phyloP scores from a whole-genome alignment of 1,140 invertebrate genomes.

The Pachypeltis micranthus region DNA sequence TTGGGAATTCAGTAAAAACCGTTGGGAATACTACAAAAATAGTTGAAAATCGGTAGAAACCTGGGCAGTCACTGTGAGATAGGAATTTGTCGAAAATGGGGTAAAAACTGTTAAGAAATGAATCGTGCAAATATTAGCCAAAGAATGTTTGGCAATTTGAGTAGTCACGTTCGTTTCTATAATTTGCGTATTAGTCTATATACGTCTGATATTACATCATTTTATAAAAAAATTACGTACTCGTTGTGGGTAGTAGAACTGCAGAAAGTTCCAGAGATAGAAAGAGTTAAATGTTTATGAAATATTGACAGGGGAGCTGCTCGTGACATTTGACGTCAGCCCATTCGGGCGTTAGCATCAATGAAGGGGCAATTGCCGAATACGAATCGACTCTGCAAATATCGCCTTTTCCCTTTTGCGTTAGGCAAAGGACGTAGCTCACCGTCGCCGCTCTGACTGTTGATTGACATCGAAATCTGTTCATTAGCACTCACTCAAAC shows the following conservation, averaged over 20 bases:
- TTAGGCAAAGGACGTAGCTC: too few relatives aligned
- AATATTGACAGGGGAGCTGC: not conserved
- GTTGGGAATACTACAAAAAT: not conserved
- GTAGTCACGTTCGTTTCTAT: not conserved
- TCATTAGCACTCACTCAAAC: not conserved
- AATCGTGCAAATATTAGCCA: not conserved
- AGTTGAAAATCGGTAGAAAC: not conserved
- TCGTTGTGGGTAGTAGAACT: too few relatives aligned
- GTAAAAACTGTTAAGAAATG: not conserved
- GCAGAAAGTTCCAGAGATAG: not conserved
- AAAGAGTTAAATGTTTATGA: not conserved
- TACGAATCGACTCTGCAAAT: not conserved
- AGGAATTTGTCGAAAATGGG: not conserved
- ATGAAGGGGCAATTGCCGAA: not conserved
- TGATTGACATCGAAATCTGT: conserved; percentile 2
- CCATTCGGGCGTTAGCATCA: not conserved
- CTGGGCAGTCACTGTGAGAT: not conserved
- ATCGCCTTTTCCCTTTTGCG: not conserved
- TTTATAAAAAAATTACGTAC: not conserved
- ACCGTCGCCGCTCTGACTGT: not conserved
- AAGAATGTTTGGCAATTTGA: not conserved
- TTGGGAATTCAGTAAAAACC: too few relatives aligned
- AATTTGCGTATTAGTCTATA: not conserved
- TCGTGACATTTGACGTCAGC: not conserved
- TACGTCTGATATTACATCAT: not conserved